These are phyloP conservation scores for Ceratothoa steindachneri DNA, from an alignment of 2,888 invertebrate species.

Conservation along the genomic window DNA sequence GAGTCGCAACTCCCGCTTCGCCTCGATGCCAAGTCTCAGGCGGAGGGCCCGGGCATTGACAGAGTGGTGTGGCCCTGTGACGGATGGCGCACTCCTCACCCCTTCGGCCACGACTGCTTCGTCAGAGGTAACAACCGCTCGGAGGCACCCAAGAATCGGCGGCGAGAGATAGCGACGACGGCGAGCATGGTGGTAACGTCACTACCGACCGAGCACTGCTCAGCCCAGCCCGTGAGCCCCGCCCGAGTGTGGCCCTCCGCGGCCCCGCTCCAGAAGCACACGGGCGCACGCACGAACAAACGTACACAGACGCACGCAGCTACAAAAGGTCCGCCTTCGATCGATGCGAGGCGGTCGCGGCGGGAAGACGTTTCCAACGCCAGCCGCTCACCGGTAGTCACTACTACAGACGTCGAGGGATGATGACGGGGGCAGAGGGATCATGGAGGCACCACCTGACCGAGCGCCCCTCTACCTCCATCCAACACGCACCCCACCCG, in stretches of 20 bases:
- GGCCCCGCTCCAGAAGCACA: background rate
- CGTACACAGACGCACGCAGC: background rate
- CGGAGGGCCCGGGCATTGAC: too few species aligned
- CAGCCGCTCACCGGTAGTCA: background rate
- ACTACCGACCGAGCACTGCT: conserved; percentile 7
- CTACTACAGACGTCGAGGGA: background rate
- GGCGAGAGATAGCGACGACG: too few species aligned
- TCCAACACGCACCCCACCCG: too few species aligned
- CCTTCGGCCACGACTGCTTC: background rate
- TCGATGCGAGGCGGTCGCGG: background rate
- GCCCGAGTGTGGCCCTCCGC: conserved; percentile 8
- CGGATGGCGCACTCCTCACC: background rate
- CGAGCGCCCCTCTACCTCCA: background rate
- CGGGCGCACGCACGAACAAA: conserved; percentile 11
- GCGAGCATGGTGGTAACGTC: background rate
- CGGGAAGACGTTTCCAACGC: background rate
- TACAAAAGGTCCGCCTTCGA: conserved; percentile 6
- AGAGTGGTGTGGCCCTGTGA: too few species aligned
- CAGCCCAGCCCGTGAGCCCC: conserved; percentile 10
- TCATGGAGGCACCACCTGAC: background rate
- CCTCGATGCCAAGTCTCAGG: too few species aligned
- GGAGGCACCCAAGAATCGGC: background rate
- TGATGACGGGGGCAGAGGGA: background rate
- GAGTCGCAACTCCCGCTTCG: too few species aligned
- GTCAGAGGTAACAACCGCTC: background rate